Conservation (phyloP, 2,113 vertebrate genomes). For the Laticauda colubrina region DNA sequence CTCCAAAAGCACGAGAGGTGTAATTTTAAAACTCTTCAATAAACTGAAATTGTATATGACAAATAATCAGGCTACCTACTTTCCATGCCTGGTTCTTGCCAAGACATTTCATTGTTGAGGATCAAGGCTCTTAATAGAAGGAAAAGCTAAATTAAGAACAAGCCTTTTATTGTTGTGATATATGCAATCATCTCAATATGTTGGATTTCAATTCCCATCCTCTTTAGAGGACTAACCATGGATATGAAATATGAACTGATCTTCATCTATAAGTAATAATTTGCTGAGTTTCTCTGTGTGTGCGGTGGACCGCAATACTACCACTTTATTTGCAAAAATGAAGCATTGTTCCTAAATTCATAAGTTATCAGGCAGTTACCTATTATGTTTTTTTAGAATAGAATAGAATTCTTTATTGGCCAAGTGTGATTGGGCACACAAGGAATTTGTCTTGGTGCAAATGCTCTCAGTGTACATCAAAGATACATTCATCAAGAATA, state of each 20-base stretch:
- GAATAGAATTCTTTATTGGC: no score
- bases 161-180: background rate
- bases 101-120: background rate
- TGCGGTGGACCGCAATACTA: background rate
- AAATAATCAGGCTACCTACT: conserved; percentile 28
- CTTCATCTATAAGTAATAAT: background rate
- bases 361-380: background rate
- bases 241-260: background rate
- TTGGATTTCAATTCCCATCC: background rate
- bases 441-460: no score
- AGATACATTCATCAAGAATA: no score
- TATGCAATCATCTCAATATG: background rate
- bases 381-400: background rate
- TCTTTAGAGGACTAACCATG: background rate
- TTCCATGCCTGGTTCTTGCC: background rate
- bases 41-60: conserved; percentile 25
- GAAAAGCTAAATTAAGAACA: background rate
- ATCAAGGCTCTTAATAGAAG: background rate
- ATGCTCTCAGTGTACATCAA: no score
- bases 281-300: background rate
- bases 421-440: no score
- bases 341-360: background rate
- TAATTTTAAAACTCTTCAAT: conserved; percentile 35
- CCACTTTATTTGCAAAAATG: background rate
- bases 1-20: conserved; percentile 14